phyloP scores from a whole-genome alignment of 2,888 invertebrate species.

The Dicyrtoma fusca region DNA sequence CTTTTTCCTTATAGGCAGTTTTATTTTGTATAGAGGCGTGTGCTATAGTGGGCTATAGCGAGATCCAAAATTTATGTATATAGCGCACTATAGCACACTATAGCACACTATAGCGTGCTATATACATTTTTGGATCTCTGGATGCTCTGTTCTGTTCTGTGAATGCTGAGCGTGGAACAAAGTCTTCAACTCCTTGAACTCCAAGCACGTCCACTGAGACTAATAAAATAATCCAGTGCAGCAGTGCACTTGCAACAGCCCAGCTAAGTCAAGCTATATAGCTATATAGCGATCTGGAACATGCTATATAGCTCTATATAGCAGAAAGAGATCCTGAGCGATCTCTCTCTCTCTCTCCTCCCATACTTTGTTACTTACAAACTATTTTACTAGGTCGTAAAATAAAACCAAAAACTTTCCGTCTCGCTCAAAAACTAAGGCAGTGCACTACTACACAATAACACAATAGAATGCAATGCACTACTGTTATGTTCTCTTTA shows the following conservation, averaged over 20 bases:
- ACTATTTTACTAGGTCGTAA: slow-evolving; percentile 36
- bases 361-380: slow-evolving; percentile 7
- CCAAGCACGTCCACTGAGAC: slow-evolving; percentile 24
- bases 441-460: too few species aligned
- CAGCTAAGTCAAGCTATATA: too few species aligned
- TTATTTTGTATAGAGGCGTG: slow-evolving; percentile 3
- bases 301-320: too few species aligned
- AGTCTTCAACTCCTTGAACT: not conserved
- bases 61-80: not conserved
- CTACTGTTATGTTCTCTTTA: too few species aligned
- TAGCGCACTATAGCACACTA: not conserved
- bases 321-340: too few species aligned
- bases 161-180: too few species aligned
- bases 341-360: slow-evolving; percentile 5
- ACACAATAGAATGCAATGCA: too few species aligned
- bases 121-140: too few species aligned
- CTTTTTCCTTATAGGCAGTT: too few species aligned
- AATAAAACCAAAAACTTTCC: slow-evolving; percentile 30
- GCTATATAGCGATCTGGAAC: too few species aligned
- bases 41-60: not conserved
- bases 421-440: not conserved
- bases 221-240: slow-evolving; percentile 37
- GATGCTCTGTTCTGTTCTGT: too few species aligned
- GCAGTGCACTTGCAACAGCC: slow-evolving; percentile 29
- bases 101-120: too few species aligned